Evolutionary conservation across 2,797 vertebrate species (phyloP).

Genomic region (Acrossocheilus fasciatus): DNA sequence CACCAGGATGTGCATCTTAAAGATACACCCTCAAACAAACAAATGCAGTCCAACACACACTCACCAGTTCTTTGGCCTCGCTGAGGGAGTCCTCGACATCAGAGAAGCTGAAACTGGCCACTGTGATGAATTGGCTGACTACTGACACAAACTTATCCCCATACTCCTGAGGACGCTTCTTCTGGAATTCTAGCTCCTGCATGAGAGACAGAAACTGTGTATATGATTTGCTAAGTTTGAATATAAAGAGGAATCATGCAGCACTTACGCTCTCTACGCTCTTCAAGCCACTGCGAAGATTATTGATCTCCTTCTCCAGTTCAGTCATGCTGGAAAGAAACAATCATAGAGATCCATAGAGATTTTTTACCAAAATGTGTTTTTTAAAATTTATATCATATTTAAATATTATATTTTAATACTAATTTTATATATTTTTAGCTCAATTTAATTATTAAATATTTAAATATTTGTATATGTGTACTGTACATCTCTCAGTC

Average conservation of each 20-base stretch:
- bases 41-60: slow-evolving; percentile 48
- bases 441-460: background rate
- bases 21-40: slow-evolving; percentile 17
- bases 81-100: slow-evolving; percentile 94
- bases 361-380: background rate
- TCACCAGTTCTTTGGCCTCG: slow-evolving; percentile 96
- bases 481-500: background rate
- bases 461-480: background rate
- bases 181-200: slow-evolving; percentile 96
- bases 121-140: slow-evolving; percentile 97
- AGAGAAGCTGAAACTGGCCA: slow-evolving; percentile 98
- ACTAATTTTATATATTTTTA: background rate
- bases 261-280: slow-evolving; percentile 93
- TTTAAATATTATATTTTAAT: no score
- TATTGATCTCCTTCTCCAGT: slow-evolving; percentile 96
- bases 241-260: background rate
- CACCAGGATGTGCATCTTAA: slow-evolving; percentile 24
- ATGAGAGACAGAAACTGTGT: background rate
- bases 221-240: background rate
- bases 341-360: background rate
- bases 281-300: slow-evolving; percentile 91
- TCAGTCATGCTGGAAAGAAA: slow-evolving; percentile 90
- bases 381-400: no score
- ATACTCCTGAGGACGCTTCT: slow-evolving; percentile 81
- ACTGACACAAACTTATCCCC: slow-evolving; percentile 98